Conservation (phyloP, 2,113 vertebrate species). For the Mesembrinibis cayennensis region DNA sequence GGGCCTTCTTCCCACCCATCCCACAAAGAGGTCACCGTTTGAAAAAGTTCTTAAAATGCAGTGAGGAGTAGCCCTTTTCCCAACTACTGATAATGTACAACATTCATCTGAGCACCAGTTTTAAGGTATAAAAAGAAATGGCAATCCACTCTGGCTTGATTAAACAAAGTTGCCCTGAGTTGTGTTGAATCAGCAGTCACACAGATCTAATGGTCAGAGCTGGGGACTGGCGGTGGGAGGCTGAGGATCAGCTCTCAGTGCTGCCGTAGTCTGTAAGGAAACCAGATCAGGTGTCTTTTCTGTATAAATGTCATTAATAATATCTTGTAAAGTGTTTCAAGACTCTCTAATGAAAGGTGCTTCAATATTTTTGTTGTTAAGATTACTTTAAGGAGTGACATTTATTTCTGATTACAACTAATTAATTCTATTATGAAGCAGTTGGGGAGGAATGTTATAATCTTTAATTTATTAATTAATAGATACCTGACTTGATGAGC, state of each 20-base stretch:
- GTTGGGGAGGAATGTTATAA: neutral
- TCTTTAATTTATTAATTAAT: neutral
- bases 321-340: neutral
- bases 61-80: neutral
- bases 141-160: neutral
- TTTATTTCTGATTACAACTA: neutral
- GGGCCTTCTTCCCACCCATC: neutral
- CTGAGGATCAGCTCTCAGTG: neutral
- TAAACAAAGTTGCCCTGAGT: neutral
- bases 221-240: neutral
- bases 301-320: neutral
- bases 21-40: neutral
- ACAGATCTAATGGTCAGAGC: neutral
- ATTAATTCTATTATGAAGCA: neutral
- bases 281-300: neutral
- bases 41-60: neutral
- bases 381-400: neutral
- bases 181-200: neutral
- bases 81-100: neutral
- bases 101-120: neutral
- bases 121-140: neutral
- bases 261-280: neutral
- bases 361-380: neutral
- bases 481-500: neutral
- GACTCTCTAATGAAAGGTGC: neutral